phyloP scores from a whole-genome alignment of 2,113 vertebrate genomes.

The Notothenia coriiceps region DNA sequence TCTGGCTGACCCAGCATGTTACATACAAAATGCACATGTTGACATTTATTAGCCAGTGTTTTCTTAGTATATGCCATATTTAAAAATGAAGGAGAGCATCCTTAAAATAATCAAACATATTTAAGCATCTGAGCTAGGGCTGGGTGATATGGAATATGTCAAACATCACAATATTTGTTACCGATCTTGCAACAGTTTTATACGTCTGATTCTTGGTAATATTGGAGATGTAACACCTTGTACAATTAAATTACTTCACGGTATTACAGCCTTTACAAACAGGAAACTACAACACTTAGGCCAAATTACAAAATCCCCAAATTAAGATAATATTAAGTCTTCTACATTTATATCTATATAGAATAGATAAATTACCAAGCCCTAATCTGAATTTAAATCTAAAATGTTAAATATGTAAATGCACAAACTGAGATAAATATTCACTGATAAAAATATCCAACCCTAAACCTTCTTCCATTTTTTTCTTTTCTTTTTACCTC shows the following conservation, averaged over 20 bases:
- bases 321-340: too few relatives aligned
- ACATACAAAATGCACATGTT: conserved; percentile 18
- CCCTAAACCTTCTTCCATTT: not conserved
- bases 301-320: too few relatives aligned
- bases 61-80: not conserved
- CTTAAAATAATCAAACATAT: not conserved
- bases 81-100: not conserved
- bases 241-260: too few relatives aligned
- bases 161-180: too few relatives aligned
- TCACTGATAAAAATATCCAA: not conserved
- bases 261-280: too few relatives aligned
- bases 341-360: too few relatives aligned
- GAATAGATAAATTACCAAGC: too few relatives aligned
- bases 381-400: not conserved
- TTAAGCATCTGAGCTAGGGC: not conserved
- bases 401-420: conserved; percentile 12
- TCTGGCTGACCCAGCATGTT: not conserved
- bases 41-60: not conserved
- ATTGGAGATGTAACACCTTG: too few relatives aligned
- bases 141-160: too few relatives aligned
- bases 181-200: too few relatives aligned
- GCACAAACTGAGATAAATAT: not conserved
- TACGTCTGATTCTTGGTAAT: too few relatives aligned
- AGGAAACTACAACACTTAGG: too few relatives aligned
- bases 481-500: not conserved